Conservation (phyloP, 2,113 vertebrate species). For the Strigops habroptila region DNA sequence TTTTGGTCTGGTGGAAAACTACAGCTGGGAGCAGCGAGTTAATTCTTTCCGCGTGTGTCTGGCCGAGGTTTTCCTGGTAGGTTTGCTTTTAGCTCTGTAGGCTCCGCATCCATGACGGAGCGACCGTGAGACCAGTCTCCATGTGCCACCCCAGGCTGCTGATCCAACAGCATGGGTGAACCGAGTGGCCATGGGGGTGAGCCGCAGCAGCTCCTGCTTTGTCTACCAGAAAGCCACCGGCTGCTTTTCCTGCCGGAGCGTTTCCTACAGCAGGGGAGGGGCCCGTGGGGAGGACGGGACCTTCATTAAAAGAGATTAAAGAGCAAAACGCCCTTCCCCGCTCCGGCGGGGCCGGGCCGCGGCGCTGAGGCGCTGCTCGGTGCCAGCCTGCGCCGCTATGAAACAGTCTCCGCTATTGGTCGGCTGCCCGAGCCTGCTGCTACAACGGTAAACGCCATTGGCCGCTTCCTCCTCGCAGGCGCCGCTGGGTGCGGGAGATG, state of each 20-base stretch:
- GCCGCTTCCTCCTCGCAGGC: slow-evolving; percentile 62
- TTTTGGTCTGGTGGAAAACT: slow-evolving; percentile 13
- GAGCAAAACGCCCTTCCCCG: background rate
- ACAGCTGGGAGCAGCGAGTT: slow-evolving; percentile 40
- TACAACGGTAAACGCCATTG: slow-evolving; percentile 74
- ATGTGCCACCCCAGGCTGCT: background rate
- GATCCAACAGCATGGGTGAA: background rate
- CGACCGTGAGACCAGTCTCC: background rate
- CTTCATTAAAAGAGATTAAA: background rate
- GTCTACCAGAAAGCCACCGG: background rate
- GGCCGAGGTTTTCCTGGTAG: background rate
- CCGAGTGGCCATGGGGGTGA: background rate
- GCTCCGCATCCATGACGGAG: background rate
- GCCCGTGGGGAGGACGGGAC: too few species aligned
- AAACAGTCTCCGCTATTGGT: slow-evolving; percentile 35
- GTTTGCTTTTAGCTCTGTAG: background rate
- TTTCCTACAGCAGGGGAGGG: background rate
- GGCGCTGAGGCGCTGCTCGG: background rate
- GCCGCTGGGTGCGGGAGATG: slow-evolving; percentile 75
- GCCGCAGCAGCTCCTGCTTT: background rate
- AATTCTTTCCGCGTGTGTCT: background rate
- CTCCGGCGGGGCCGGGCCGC: background rate
- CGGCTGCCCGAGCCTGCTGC: background rate
- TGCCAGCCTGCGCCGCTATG: background rate
- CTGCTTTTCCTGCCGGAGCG: background rate